A percentile compares a stretch with the other conserved stretches of the same genome.
phyloP scores from a whole-genome alignment of 2,888 invertebrate genomes.

The Monopis laevigella region DNA sequence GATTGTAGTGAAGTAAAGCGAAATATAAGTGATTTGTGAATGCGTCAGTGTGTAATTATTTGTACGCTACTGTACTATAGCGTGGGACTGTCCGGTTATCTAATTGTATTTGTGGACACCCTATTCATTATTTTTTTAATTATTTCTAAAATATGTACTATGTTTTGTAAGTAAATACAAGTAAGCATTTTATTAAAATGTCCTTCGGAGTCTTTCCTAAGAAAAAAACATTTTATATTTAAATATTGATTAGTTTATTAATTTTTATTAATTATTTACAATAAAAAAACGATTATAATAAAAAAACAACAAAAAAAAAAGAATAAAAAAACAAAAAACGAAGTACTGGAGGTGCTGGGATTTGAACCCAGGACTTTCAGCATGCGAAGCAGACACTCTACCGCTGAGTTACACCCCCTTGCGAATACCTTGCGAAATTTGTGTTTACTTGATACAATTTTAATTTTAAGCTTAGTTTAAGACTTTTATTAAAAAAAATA shows the following conservation, averaged over 20 bases:
- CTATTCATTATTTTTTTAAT: constrained; percentile 6
- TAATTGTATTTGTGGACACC: constrained; percentile 1
- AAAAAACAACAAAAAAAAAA: too few species aligned
- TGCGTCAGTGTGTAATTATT: constrained; percentile 10
- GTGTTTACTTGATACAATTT: too few species aligned
- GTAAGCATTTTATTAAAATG: too few species aligned
- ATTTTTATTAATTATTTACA: background rate
- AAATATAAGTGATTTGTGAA: background rate
- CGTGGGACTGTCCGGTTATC: constrained; percentile 3
- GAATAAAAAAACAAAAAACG: too few species aligned
- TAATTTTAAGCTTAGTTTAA: too few species aligned
- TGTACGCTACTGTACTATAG: background rate
- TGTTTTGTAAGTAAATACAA: too few species aligned
- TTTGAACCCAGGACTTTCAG: constrained; percentile 74
- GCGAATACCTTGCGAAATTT: too few species aligned
- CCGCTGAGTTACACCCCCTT: too few species aligned
- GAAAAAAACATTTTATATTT: too few species aligned
- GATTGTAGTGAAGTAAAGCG: background rate
- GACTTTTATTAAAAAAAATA: too few species aligned
- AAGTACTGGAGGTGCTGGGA: constrained; percentile 73
- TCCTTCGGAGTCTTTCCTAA: too few species aligned
- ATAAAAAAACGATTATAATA: background rate
- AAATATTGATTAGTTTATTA: background rate
- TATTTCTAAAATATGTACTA: too few species aligned
- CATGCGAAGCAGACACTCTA: constrained; percentile 75